Percentiles rank a stretch among this genome's conserved stretches.
phyloP scores from a whole-genome alignment of 2,797 vertebrate species.

The Bradypus variegatus region DNA sequence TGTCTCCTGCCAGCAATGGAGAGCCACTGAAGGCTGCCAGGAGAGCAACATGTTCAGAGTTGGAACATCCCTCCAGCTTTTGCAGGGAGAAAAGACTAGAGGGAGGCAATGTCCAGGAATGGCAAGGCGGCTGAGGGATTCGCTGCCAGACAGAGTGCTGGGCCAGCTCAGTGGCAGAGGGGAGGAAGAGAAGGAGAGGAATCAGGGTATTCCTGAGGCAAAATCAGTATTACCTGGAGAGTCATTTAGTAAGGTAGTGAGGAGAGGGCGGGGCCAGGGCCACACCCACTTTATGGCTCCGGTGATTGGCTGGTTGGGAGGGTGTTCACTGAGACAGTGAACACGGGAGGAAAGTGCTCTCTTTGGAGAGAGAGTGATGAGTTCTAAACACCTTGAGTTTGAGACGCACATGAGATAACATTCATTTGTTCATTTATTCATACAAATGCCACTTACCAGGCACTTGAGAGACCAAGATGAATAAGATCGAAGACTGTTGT shows the following conservation, averaged over 20 bases:
- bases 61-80: neutral
- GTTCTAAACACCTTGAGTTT: neutral
- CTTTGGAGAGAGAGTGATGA: neutral
- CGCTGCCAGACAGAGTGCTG: neutral
- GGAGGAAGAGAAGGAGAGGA: neutral
- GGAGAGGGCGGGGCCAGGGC: neutral
- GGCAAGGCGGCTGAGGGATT: neutral
- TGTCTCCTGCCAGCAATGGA: fast-evolving
- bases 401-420: too few species aligned
- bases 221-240: neutral
- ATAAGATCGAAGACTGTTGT: neutral
- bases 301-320: neutral
- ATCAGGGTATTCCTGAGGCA: neutral
- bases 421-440: neutral
- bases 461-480: neutral
- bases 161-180: fast-evolving
- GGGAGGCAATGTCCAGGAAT: neutral
- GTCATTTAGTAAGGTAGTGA: neutral
- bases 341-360: neutral
- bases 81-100: neutral
- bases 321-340: neutral
- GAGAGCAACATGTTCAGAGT: neutral
- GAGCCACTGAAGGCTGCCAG: neutral
- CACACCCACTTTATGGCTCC: neutral
- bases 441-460: neutral